Evolutionary conservation across 2,888 invertebrate genomes (phyloP).

Genomic region (Diplolepis rosae): DNA sequence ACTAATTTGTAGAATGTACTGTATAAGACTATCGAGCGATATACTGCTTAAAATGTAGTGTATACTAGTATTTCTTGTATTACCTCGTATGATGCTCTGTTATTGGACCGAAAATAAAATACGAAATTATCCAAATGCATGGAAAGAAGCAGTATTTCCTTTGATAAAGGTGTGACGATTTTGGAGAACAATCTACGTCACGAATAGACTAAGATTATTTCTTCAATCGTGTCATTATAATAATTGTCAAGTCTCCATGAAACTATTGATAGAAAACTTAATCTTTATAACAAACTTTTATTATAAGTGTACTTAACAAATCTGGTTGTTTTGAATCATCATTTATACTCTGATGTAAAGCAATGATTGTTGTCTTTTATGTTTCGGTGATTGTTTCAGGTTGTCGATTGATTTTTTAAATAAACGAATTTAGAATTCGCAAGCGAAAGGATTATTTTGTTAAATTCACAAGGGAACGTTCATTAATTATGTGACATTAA

Average conservation of each 20-base stretch:
- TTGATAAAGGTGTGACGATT: too few relatives aligned
- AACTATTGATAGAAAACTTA: background rate
- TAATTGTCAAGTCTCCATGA: background rate
- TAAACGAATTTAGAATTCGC: background rate
- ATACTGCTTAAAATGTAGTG: conserved; percentile 6
- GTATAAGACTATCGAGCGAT: background rate
- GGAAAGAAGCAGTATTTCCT: conserved; percentile 9
- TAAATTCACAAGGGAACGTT: too few relatives aligned
- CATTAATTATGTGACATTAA: too few relatives aligned
- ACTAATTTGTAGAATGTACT: conserved; percentile 15
- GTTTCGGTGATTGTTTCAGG: conserved; percentile 18
- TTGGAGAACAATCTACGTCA: too few relatives aligned
- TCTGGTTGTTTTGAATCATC: background rate
- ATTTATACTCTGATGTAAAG: background rate
- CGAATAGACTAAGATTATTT: background rate
- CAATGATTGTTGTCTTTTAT: background rate
- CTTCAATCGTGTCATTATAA: background rate
- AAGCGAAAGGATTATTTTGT: background rate
- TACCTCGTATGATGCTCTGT: conserved; percentile 12
- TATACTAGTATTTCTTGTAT: background rate
- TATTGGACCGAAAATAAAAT: conserved; percentile 12
- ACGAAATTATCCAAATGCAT: conserved; percentile 2
- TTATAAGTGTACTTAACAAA: conserved; percentile 16
- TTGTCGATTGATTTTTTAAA: background rate
- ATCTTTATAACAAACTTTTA: conserved; percentile 5